phyloP scores from a whole-genome alignment of 2,888 invertebrate genomes.

The Cheilosia grossa region DNA sequence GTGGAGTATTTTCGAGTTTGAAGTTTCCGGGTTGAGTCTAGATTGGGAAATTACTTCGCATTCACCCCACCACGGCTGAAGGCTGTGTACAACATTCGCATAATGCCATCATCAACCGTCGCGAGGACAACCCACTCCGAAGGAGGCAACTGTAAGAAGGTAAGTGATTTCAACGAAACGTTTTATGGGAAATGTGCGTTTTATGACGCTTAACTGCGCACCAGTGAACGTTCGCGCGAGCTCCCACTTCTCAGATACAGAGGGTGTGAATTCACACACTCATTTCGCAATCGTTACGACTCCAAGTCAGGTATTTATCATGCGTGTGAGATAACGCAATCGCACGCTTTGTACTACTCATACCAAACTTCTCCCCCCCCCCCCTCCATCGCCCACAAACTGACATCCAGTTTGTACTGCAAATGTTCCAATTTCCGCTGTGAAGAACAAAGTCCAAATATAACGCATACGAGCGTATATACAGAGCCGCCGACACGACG shows the following conservation, averaged over 20 bases:
- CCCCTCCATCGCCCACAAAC: conserved; percentile 4
- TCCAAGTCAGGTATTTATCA: conserved; percentile 73
- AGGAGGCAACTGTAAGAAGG: conserved; percentile 21
- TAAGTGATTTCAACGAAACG: conserved; percentile 74
- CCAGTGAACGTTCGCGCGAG: conserved; percentile 34
- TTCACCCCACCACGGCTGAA: conserved; percentile 17
- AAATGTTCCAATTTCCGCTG: conserved; percentile 72
- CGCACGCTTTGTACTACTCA: conserved; percentile 45
- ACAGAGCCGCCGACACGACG: conserved; percentile 12
- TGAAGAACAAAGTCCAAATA: background rate
- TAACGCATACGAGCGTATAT: background rate
- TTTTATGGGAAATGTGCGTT: conserved; percentile 75
- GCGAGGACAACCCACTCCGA: conserved; percentile 2
- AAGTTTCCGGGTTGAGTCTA: conserved; percentile 67
- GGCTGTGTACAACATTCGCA: conserved; percentile 2
- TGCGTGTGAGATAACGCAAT: conserved; percentile 72
- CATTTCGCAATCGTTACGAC: conserved; percentile 71
- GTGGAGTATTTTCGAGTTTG: conserved; percentile 62
- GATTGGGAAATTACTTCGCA: conserved; percentile 67
- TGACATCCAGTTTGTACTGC: conserved; percentile 61
- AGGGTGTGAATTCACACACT: conserved; percentile 69
- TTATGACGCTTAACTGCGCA: conserved; percentile 72
- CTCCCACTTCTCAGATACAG: background rate
- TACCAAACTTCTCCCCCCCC: background rate
- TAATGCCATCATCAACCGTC: conserved; percentile 44